These are phyloP conservation scores for Poecile montanus DNA, from an alignment of 2,797 vertebrate species.

Conservation along the genomic window DNA sequence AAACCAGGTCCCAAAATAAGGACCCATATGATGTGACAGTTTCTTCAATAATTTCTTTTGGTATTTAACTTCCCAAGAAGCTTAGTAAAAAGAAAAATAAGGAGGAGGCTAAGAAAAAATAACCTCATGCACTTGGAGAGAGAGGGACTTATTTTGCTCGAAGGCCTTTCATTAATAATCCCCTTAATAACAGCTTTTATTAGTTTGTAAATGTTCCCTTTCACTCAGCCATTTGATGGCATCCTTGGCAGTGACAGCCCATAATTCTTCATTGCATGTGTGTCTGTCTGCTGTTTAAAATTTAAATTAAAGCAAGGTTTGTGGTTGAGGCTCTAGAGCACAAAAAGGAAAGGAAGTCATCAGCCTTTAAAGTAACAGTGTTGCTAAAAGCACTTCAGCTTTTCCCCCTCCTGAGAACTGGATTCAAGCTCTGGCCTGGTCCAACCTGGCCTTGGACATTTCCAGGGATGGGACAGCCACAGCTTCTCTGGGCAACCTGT, in stretches of 20 bases:
- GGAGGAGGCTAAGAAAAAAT: not conserved
- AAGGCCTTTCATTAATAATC: slow-evolving; percentile 35
- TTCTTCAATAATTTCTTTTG: not conserved
- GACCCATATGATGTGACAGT: not conserved
- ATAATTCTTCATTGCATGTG: not conserved
- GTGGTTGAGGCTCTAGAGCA: not conserved
- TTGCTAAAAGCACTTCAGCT: not conserved
- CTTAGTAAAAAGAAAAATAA: not conserved
- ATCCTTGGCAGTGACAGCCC: not conserved
- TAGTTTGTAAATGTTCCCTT: slow-evolving; percentile 39
- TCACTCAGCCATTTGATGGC: slow-evolving; percentile 44
- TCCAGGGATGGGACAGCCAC: not conserved
- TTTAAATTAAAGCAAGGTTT: slow-evolving; percentile 44
- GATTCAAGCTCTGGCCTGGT: accelerated
- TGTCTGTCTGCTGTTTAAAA: slow-evolving; percentile 15
- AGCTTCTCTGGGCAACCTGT: not conserved
- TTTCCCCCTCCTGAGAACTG: not conserved
- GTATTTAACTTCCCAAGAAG: not conserved
- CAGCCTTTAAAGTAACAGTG: not conserved
- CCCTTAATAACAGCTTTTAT: slow-evolving; percentile 41
- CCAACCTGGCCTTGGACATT: not conserved
- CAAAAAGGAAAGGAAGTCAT: not conserved
- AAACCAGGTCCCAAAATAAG: not conserved
- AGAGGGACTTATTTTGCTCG: not conserved
- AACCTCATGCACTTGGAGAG: not conserved